Evolutionary conservation across 1,140 invertebrate genomes (phyloP), one percentile per base, ranked within the genome.

Genomic region (Drosophila kurseongensis): DNA sequence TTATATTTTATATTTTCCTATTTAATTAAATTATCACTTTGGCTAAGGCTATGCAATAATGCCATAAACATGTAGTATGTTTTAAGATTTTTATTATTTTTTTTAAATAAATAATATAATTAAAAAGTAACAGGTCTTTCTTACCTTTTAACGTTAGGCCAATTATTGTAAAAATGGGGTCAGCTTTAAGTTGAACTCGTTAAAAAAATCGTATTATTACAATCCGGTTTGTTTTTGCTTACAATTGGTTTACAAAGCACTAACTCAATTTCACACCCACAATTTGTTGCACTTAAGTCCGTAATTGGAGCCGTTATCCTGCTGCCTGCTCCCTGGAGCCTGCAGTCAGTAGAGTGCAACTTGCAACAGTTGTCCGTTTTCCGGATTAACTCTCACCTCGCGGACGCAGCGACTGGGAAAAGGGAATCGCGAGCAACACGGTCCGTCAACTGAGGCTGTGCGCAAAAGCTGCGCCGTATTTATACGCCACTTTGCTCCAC

Each of bases 391-490:
- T 71, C 36, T 45, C 67, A 41, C 36, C 52, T 73, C 29, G 57
- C 45, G 67, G 13, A 32, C 38, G n/a, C 41, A 69, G 66, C 48
- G 41, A 67, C 57, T 68, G 42, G 76, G 41, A 78, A 57, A 45
- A 65, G 69, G 72, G 75, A 54, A 42, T 78, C 84, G 67, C 83
- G 65, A 85, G 62, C 75, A 88, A 69, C 71, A 69, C 78, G 66
- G 55, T 79, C 71, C 79, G 72, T 55, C 83, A 89, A 86, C 83
- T 86, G 84, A 86, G 66, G 79, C 79, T 79, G 55, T 58, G 67
- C 80, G 83, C 79, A 62, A 45, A 55, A 48, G 48, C 51, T 74
- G 62, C 52, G 52, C 63, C 66, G 75, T 86, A 88, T 86, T 86
- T 86, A 86, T 86, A 86, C 81, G 29, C 44, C 41, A 61, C 51